Conservation (phyloP, 2,113 vertebrate genomes). For the Myotis davidii region DNA sequence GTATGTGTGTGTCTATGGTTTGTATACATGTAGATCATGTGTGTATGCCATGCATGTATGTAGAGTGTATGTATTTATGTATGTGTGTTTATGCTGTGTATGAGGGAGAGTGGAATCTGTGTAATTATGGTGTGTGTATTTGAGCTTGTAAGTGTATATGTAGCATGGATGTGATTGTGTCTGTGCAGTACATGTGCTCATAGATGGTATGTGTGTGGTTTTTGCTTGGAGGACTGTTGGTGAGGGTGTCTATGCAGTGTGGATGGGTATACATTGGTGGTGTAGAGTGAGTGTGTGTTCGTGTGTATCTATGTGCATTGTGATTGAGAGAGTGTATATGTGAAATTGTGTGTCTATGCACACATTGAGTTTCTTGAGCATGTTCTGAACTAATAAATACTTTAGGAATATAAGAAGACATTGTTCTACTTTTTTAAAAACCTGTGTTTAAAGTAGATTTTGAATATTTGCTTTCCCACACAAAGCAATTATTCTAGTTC, state of each 20-base stretch:
- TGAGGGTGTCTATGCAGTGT: background rate
- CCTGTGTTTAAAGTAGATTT: constrained; percentile 32
- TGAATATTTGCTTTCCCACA: constrained; percentile 63
- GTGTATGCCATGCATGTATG: background rate
- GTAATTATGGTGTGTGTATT: background rate
- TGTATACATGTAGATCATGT: background rate
- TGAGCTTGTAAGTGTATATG: background rate
- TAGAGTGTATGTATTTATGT: background rate
- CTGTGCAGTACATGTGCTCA: background rate
- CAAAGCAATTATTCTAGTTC: constrained; percentile 50
- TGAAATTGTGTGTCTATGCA: background rate
- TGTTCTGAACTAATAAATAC: background rate
- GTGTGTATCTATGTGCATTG: background rate
- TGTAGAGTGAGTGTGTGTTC: background rate
- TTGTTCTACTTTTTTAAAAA: background rate
- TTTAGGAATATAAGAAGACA: background rate
- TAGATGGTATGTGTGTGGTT: background rate
- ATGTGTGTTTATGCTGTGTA: background rate
- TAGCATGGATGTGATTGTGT: background rate
- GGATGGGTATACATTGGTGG: fast-evolving
- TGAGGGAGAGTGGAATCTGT: background rate
- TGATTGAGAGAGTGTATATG: background rate
- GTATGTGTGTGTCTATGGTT: background rate
- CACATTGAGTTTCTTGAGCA: background rate
- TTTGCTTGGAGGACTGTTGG: background rate